Evolutionary conservation across 53 echinoderm and acorn worm genomes (phyloP), one percentile per base, ranked within the genome.

Genomic region (Crossaster papposus): DNA sequence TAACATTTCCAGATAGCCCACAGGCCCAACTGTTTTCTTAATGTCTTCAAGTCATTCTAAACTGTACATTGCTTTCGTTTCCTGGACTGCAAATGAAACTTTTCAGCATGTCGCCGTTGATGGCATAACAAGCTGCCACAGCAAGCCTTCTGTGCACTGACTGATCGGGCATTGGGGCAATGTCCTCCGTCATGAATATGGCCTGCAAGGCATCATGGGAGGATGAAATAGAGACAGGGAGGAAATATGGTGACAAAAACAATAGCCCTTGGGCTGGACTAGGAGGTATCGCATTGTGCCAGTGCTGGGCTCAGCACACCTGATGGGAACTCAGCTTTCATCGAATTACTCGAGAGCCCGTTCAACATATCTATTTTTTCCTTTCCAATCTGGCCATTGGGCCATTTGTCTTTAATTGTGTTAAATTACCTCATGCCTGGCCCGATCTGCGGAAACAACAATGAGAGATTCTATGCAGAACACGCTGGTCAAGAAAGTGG

Each of bases 191-290:
- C 53, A 85, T 10, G 85, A 85, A 85, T 32, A 81, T 85, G 34
- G 36, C 75, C 75, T 72, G 53, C 85, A 85, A 85, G 85, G 85
- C 85, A 85, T 85, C 71, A 85, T 85, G 85, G 85, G 85, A 85
- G 85, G 85, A 85, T 85, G 85, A 85, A 85, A 85, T 85, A 85
- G 85, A 85, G 85, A 85, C 85, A n/a, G 85, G 72, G 32, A 85
- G 85, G 85, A 85, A 85, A 71, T 71, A 85, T 71, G 85, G 85
- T 85, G 85, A 85, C 85, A 85, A 85, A 89, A 89, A 79, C 89
- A 79, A 89, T 89, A 89, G 81, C 80, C 89, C 70, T 50, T 15
- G 36, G 88, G 64, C 72, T 38, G 88, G 36, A 29, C 78, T 73
- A 44, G 37, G 65, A 50, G 79, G 89, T 89, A 80, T 89, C 79